Conservation (phyloP, 2,797 vertebrate species). For the Syngnathus acus region DNA sequence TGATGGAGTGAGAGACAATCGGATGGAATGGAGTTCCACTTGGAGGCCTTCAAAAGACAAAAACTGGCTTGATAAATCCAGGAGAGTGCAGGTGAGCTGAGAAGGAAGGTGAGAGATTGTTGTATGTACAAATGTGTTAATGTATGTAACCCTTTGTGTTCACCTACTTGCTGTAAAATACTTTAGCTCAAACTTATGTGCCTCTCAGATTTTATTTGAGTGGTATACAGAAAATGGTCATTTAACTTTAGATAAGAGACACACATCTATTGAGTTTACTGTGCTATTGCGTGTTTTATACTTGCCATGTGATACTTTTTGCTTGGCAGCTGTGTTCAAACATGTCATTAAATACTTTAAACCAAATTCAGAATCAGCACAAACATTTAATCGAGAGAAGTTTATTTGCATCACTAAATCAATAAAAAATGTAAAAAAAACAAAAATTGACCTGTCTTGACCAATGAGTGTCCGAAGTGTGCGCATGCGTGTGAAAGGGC, state of each 20-base stretch:
- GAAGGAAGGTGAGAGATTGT: neutral
- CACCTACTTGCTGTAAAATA: neutral
- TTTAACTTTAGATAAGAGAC: neutral
- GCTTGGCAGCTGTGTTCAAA: too few relatives aligned
- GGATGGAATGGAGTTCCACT: constrained; percentile 19
- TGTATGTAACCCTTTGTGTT: neutral
- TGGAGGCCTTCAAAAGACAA: constrained; percentile 32
- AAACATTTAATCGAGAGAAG: too few relatives aligned
- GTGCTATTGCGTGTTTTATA: too few relatives aligned
- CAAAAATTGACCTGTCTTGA: too few relatives aligned
- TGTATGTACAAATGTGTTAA: neutral
- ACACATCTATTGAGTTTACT: too few relatives aligned
- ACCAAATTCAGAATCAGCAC: too few relatives aligned
- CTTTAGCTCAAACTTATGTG: neutral
- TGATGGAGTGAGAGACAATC: constrained; percentile 59
- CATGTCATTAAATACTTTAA: too few relatives aligned
- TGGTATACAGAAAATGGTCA: neutral
- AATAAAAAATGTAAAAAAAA: neutral
- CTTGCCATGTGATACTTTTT: too few relatives aligned
- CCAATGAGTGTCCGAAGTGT: neutral
- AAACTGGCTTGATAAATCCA: constrained; percentile 32
- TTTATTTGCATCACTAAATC: too few relatives aligned
- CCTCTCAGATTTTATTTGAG: neutral
- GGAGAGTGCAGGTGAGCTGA: neutral
- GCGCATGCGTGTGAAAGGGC: neutral